phyloP scores from a whole-genome alignment of 2,888 invertebrate species.

The Oscheius onirici region DNA sequence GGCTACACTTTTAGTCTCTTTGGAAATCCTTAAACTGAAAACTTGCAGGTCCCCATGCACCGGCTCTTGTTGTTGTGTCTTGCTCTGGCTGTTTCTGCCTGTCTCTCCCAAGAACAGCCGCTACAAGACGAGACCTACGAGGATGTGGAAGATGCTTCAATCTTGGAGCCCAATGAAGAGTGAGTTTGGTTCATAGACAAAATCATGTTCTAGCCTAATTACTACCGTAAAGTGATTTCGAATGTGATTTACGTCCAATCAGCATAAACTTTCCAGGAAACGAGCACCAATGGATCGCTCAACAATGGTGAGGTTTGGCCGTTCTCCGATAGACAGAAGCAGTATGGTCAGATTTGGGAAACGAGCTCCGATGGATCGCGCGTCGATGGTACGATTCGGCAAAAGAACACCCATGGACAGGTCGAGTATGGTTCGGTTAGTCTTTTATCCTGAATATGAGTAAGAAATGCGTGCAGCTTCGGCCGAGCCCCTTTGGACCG shows the following conservation, averaged over 20 bases:
- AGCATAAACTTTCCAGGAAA: conserved; percentile 13
- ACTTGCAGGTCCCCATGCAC: conserved; percentile 19
- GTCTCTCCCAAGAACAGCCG: not conserved
- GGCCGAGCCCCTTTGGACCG: conserved; percentile 55
- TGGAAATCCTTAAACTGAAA: too few species aligned
- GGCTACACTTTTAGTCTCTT: too few species aligned
- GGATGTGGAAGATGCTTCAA: conserved; percentile 9
- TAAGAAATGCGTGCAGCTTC: conserved; percentile 35
- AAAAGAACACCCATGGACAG: conserved; percentile 37
- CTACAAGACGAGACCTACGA: conserved; percentile 16
- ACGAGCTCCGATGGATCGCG: conserved; percentile 53
- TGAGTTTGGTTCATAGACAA: not conserved
- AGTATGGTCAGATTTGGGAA: conserved; percentile 56
- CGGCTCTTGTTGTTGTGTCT: conserved; percentile 14
- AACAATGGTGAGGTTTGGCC: conserved; percentile 37
- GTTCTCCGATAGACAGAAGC: conserved; percentile 48
- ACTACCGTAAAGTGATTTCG: not conserved
- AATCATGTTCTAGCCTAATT: not conserved
- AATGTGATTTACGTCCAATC: not conserved
- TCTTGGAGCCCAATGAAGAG: conserved; percentile 11
- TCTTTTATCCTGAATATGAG: not conserved
- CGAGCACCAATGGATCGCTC: conserved; percentile 39
- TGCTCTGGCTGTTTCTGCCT: conserved; percentile 9
- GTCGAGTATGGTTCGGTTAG: conserved; percentile 35
- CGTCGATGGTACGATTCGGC: conserved; percentile 52